Evolutionary conservation across 92 coral and sea anemone genomes (phyloP), one percentile per base, ranked within the genome.

Genomic region (Anthopleura xanthogrammica): DNA sequence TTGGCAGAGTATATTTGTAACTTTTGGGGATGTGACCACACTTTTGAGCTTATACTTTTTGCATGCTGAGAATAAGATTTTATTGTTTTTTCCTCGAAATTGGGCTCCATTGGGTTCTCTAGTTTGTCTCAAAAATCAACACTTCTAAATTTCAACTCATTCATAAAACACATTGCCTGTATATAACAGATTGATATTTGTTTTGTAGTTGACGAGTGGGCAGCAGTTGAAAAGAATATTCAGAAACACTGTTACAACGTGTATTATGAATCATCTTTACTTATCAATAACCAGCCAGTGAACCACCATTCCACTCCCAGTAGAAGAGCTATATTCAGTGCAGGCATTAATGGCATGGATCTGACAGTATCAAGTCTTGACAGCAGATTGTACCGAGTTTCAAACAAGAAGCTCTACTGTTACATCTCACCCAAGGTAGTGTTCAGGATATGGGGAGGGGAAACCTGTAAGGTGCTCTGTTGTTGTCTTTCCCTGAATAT

Each of bases 391-490:
- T 58, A 79, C 55, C 39, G 54, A 79, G 72, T 79, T 24, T 79
- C 55, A 2, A 79, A 79, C 73, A 86, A 91, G 12, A 96, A 92
- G 72, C 89, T 96, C 29, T 96, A 94, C 77, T 96, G 94, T 80
- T 96, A 96, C 80, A 92, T 96, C 77, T 87, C 99, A 16, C 90
- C 87, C 79, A 91, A 93, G 92, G 98, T 95, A 89, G 72, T 84
- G 78, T 20, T 36, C 70, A 41, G 24, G 23, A 36, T 23, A 9
- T 24, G 17, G 17, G 6, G 52, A 36, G 24, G 64, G 2, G 17
- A 19, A 12, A 24, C 2, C n/a, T 23, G 41, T 70, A 70, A 29
- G 36, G 36, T 29, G 36, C 36, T 29, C 36, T 29, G 36, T 29
- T 29, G 36, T 29, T 29, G 36, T 29, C n/a, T n/a, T n/a, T 29